phyloP scores from a whole-genome alignment of 2,888 invertebrate species.

The Polydrusus pterygomalis region DNA sequence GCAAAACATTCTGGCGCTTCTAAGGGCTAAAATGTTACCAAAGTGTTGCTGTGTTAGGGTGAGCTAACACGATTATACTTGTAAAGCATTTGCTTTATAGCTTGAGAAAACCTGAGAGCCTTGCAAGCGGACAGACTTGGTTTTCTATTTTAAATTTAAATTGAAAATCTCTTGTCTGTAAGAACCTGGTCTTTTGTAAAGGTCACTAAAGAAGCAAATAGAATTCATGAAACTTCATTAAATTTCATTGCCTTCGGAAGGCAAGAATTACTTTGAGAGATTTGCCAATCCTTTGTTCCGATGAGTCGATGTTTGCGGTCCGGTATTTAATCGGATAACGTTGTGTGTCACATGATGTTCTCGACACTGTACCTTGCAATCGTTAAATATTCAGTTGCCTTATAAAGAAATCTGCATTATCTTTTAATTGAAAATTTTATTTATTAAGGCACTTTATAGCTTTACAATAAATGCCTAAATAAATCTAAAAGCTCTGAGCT shows the following conservation, averaged over 20 bases:
- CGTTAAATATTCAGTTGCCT: no score
- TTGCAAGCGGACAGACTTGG: constrained; percentile 47
- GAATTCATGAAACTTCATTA: neutral
- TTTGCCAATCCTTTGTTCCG: no score
- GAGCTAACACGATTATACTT: constrained; percentile 56
- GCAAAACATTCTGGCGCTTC: constrained; percentile 49
- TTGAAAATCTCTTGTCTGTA: constrained; percentile 40
- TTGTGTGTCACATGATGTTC: no score
- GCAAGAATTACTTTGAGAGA: no score
- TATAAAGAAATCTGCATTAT: no score
- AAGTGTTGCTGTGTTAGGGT: constrained; percentile 54
- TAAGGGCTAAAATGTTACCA: constrained; percentile 50
- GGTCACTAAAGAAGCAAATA: constrained; percentile 19
- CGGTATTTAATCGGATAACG: no score
- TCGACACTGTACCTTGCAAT: no score
- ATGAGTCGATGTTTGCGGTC: no score
- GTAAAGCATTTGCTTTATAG: constrained; percentile 56
- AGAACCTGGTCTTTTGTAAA: constrained; percentile 26
- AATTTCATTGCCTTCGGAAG: constrained; percentile 4
- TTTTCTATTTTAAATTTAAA: constrained; percentile 56
- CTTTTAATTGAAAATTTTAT: no score
- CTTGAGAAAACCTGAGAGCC: constrained; percentile 52
- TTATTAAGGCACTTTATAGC: no score
- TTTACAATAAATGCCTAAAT: no score
- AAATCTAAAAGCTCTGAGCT: no score